Conservation (phyloP, 2,113 vertebrate species). For the Anolis carolinensis region DNA sequence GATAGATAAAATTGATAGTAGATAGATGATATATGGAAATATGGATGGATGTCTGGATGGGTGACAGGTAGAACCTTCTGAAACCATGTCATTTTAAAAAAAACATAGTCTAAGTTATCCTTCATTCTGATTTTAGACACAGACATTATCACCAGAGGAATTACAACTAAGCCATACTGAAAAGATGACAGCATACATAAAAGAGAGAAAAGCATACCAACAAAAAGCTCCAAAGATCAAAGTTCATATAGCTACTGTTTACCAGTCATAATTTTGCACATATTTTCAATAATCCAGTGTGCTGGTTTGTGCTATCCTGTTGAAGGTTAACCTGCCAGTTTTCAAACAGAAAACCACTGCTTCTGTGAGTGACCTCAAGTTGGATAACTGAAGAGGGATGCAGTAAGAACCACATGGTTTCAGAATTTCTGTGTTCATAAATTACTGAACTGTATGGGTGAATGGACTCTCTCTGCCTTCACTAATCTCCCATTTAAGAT, state of each 20-base stretch:
- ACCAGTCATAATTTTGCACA: background rate
- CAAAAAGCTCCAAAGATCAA: background rate
- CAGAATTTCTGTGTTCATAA: background rate
- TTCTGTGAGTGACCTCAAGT: background rate
- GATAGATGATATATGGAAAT: no score
- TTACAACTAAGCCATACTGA: background rate
- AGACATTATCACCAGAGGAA: background rate
- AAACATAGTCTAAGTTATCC: no score
- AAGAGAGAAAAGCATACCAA: background rate
- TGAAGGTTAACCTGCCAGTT: background rate
- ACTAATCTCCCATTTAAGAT: background rate
- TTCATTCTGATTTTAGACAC: background rate
- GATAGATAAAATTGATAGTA: no score
- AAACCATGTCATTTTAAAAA: no score
- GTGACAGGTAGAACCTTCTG: no score
- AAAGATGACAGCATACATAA: background rate
- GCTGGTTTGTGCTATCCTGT: no score
- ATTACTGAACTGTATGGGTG: background rate
- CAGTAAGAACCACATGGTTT: background rate
- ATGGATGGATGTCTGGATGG: no score
- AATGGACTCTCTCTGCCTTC: background rate
- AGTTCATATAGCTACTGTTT: background rate
- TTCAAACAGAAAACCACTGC: background rate
- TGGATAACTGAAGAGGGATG: background rate
- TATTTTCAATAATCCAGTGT: background rate